Evolutionary conservation across 2,113 vertebrate species (phyloP).

Genomic region (Spizaetus ornatus): DNA sequence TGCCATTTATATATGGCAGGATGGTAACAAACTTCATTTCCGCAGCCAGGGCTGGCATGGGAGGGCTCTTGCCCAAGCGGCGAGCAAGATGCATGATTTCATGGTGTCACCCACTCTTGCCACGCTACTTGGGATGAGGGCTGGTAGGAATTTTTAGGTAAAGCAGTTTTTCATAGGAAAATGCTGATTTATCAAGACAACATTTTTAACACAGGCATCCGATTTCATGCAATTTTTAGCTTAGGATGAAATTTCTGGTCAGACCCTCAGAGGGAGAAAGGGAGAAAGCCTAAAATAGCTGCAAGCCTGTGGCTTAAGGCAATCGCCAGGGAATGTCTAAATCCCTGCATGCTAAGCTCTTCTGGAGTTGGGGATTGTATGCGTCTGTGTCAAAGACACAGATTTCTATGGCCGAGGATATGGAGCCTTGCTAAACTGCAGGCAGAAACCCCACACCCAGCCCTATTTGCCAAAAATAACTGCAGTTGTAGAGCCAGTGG

Average conservation of each 20-base stretch:
- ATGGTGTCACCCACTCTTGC: not conserved
- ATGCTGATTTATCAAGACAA: not conserved
- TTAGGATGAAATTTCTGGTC: slow-evolving; percentile 4
- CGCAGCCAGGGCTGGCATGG: too few species aligned
- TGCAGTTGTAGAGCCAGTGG: not conserved
- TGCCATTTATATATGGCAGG: not conserved
- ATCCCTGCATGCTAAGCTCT: slow-evolving; percentile 7
- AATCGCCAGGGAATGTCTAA: not conserved
- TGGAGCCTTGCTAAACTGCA: not conserved
- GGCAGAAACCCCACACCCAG: rapidly evolving
- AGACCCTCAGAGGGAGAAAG: not conserved
- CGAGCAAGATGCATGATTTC: not conserved
- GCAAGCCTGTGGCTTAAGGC: not conserved
- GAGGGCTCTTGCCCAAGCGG: not conserved
- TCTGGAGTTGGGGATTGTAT: not conserved
- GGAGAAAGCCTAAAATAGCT: slow-evolving; percentile 30
- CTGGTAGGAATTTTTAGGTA: not conserved
- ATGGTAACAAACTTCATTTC: not conserved
- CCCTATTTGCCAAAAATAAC: not conserved
- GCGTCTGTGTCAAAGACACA: not conserved
- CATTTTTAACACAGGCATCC: not conserved
- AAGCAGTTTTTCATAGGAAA: not conserved
- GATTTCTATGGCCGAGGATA: not conserved
- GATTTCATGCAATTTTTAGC: not conserved
- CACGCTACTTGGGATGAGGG: not conserved